Conservation (phyloP, 2,113 vertebrate species). For the Taxidea taxus region DNA sequence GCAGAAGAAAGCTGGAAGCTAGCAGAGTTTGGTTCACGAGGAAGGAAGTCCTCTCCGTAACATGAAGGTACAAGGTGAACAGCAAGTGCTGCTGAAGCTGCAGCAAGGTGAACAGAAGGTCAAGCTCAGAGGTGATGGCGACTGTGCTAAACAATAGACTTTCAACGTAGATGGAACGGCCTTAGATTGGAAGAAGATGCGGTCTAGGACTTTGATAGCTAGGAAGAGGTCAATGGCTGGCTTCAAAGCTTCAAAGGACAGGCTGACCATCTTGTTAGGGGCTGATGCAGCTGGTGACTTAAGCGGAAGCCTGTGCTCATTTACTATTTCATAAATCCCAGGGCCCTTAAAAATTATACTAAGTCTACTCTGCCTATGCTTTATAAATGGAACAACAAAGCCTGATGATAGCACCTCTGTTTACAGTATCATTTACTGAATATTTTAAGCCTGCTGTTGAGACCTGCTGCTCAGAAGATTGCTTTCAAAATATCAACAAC, state of each 20-base stretch:
- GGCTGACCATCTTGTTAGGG: not conserved
- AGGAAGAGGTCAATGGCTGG: not conserved
- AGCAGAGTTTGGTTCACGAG: not conserved
- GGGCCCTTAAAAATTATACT: not conserved
- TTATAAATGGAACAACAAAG: not conserved
- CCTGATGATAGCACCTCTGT: not conserved
- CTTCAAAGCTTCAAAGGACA: not conserved
- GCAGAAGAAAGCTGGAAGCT: not conserved
- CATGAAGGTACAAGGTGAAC: not conserved
- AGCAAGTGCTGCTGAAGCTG: not conserved
- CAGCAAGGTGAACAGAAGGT: not conserved
- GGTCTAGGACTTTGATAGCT: not conserved
- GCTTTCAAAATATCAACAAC: not conserved
- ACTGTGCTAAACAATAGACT: not conserved
- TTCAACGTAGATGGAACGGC: not conserved
- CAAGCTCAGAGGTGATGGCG: not conserved
- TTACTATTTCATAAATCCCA: not conserved
- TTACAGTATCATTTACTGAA: not conserved
- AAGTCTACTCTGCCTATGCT: not conserved
- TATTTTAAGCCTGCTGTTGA: not conserved
- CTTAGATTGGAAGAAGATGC: not conserved
- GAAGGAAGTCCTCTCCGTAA: not conserved
- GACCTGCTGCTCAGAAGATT: not conserved
- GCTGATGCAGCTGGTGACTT: not conserved
- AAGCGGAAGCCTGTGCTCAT: not conserved